Conservation (phyloP, 2,888 invertebrate species). For the Drosophila mercatorum region DNA sequence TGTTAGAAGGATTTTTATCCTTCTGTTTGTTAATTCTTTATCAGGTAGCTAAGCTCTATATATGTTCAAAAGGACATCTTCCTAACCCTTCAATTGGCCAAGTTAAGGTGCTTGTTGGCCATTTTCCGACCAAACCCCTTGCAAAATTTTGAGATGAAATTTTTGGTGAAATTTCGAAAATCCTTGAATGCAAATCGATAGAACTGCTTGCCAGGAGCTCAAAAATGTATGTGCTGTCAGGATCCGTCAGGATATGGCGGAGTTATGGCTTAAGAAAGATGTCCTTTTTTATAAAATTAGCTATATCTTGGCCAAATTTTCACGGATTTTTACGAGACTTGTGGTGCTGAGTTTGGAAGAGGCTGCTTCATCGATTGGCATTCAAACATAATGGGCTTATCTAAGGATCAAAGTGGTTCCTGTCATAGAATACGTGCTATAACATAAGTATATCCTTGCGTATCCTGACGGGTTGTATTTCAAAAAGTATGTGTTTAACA, state of each 20-base stretch:
- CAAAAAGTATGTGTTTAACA: too few relatives aligned
- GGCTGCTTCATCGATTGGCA: background rate
- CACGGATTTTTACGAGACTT: background rate
- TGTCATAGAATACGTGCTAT: too few relatives aligned
- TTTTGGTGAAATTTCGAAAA: background rate
- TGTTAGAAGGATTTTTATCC: background rate
- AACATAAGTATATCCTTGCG: too few relatives aligned
- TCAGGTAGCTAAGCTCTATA: background rate
- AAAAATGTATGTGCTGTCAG: background rate
- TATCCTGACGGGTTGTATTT: too few relatives aligned
- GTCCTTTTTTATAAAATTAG: background rate
- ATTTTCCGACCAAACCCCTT: constrained; percentile 1
- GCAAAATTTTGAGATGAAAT: background rate
- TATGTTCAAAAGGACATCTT: background rate
- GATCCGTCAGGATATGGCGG: background rate
- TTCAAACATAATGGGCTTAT: background rate
- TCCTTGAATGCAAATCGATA: constrained; percentile 1
- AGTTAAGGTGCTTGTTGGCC: background rate
- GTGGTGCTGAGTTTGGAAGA: background rate
- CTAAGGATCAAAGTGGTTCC: too few relatives aligned
- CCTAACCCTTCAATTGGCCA: background rate
- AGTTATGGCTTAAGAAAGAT: background rate
- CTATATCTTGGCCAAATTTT: background rate
- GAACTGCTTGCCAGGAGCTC: background rate
- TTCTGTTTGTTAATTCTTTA: background rate